phyloP scores from a whole-genome alignment of 2,113 vertebrate genomes.

The Calidris pygmaea region DNA sequence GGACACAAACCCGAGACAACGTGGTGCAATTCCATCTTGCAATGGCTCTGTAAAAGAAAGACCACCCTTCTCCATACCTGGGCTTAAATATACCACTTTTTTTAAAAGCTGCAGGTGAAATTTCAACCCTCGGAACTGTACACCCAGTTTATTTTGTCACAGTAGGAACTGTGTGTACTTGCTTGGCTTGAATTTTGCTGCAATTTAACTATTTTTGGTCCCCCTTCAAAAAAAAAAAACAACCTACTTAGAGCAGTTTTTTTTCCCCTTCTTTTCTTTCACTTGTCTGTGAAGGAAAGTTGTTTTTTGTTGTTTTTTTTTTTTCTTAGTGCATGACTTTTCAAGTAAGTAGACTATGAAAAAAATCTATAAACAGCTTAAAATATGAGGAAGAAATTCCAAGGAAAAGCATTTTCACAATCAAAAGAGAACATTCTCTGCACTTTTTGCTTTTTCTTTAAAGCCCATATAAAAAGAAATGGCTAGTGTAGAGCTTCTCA shows the following conservation, averaged over 20 bases:
- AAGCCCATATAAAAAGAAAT: constrained; percentile 52
- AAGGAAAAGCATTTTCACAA: constrained; percentile 53
- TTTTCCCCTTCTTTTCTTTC: neutral
- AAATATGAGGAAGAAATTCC: neutral
- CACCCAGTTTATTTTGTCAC: neutral
- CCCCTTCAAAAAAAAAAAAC: neutral
- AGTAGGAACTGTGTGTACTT: neutral
- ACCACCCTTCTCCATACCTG: neutral
- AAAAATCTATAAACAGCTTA: constrained; percentile 11
- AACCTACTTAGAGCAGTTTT: neutral
- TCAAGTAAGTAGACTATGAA: constrained; percentile 12
- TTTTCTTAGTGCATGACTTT: constrained; percentile 28
- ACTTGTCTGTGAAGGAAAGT: neutral
- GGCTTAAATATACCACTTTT: neutral
- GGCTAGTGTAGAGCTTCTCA: neutral
- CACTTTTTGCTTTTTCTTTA: neutral
- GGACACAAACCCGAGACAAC: neutral
- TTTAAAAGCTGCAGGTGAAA: neutral
- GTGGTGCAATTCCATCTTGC: neutral
- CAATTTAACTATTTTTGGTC: constrained; percentile 12
- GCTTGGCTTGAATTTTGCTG: neutral
- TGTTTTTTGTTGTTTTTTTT: neutral
- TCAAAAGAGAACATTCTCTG: constrained; percentile 8
- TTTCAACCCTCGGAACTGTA: neutral
- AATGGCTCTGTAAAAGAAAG: neutral